These are phyloP conservation scores for Oreochromis mossambicus DNA, from an alignment of 2,797 vertebrate species.

Conservation along the genomic window DNA sequence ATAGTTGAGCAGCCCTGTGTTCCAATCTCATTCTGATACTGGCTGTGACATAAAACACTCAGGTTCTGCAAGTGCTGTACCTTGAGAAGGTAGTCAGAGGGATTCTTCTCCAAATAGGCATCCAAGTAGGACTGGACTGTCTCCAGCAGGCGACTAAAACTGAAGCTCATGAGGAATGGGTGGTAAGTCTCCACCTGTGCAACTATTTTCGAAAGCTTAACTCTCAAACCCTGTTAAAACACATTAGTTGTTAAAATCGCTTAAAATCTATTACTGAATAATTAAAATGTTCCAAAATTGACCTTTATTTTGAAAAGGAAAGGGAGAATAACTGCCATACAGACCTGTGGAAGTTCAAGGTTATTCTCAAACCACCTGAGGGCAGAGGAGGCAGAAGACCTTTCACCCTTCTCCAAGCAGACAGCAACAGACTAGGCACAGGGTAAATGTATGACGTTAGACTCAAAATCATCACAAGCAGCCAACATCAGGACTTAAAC, in stretches of 20 bases:
- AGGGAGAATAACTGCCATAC: neutral
- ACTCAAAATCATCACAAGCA: neutral
- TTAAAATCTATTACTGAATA: neutral
- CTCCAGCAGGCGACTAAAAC: slow-evolving; percentile 74
- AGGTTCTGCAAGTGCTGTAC: slow-evolving; percentile 64
- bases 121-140: slow-evolving; percentile 76
- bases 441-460: neutral
- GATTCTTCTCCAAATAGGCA: slow-evolving; percentile 72
- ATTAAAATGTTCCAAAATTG: neutral
- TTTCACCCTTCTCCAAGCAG: slow-evolving; percentile 81
- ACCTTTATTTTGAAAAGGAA: neutral
- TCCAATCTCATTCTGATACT: neutral
- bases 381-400: slow-evolving; percentile 75
- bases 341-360: slow-evolving; percentile 59
- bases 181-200: slow-evolving; percentile 76
- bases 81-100: slow-evolving; percentile 84
- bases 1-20: neutral
- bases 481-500: neutral
- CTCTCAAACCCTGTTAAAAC: slow-evolving; percentile 74
- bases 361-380: slow-evolving; percentile 83
- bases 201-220: slow-evolving; percentile 78
- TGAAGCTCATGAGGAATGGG: slow-evolving; percentile 81
- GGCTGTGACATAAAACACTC: neutral
- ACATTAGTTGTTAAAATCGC: neutral
- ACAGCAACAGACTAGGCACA: slow-evolving; percentile 81